These are phyloP conservation scores for Seira ritae DNA, from an alignment of 2,888 invertebrate genomes.

Conservation along the genomic window DNA sequence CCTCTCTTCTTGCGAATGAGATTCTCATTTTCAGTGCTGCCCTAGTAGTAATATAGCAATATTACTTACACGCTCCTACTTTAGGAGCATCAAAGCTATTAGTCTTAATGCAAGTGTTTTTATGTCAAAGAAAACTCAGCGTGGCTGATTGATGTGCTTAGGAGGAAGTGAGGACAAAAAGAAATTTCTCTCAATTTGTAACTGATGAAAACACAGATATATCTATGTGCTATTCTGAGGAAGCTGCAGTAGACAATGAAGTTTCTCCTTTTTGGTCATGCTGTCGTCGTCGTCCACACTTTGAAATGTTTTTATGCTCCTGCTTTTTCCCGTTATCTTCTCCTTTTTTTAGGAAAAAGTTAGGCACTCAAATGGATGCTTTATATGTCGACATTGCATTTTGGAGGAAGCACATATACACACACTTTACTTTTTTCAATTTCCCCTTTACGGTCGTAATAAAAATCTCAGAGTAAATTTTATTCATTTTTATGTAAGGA, in stretches of 20 bases:
- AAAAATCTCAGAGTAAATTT: constrained; percentile 48
- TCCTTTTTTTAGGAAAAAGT: no score
- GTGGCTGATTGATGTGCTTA: constrained; percentile 62
- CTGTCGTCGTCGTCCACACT: no score
- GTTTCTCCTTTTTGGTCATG: no score
- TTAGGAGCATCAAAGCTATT: constrained; percentile 1
- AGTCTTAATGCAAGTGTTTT: constrained; percentile 43
- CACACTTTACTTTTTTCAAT: constrained; percentile 30
- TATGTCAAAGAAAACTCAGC: constrained; percentile 55
- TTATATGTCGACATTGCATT: no score
- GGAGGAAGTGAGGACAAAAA: constrained; percentile 61
- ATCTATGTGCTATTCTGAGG: no score
- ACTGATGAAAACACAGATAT: constrained; percentile 10
- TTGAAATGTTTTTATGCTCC: no score
- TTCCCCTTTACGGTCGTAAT: constrained; percentile 48
- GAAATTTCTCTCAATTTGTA: constrained; percentile 66
- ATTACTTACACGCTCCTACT: constrained; percentile 5
- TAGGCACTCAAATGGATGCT: no score
- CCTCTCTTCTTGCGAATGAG: no score
- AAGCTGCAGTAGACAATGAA: no score
- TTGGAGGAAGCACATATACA: background rate
- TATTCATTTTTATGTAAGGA: constrained; percentile 36
- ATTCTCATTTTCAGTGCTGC: background rate
- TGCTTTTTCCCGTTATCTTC: no score
- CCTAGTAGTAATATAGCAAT: background rate